Percentiles rank a stretch among this genome's conserved stretches.
Evolutionary conservation across 2,113 vertebrate species (phyloP).

Genomic region (Butorides virescens): DNA sequence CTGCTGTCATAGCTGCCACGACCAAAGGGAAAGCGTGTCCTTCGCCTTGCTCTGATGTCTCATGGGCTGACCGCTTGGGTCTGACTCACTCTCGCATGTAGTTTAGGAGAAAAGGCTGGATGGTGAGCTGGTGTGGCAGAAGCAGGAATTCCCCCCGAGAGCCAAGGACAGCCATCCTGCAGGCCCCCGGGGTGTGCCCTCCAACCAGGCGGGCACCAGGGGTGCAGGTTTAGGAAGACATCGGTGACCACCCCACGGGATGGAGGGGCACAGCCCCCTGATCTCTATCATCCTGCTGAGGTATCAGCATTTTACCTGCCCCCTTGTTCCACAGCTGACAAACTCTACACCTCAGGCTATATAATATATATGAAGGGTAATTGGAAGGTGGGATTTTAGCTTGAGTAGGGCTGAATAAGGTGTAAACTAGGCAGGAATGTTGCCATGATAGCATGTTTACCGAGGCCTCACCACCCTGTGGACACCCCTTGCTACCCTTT

Average conservation of each 20-base stretch:
- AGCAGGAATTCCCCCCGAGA: background rate
- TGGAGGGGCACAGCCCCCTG: background rate
- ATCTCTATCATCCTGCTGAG: background rate
- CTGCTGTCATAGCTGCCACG: fast-evolving
- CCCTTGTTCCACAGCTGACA: background rate
- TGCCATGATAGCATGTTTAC: background rate
- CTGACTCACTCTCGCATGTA: background rate
- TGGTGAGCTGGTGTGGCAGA: background rate
- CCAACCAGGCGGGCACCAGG: background rate
- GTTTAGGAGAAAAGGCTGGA: background rate
- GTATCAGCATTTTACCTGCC: background rate
- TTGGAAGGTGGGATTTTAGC: background rate
- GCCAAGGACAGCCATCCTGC: background rate
- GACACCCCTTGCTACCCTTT: background rate
- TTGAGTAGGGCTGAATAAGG: background rate
- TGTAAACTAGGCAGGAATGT: background rate
- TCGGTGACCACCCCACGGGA: background rate
- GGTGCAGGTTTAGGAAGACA: fast-evolving
- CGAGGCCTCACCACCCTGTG: background rate
- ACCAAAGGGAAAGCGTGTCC: background rate
- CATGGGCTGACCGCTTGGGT: background rate
- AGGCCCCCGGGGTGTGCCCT: background rate
- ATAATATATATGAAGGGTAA: background rate
- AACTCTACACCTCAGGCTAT: background rate
- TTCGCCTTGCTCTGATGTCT: background rate